Conservation (phyloP, 1,140 invertebrate genomes). For the Drosophila pruinosa region DNA sequence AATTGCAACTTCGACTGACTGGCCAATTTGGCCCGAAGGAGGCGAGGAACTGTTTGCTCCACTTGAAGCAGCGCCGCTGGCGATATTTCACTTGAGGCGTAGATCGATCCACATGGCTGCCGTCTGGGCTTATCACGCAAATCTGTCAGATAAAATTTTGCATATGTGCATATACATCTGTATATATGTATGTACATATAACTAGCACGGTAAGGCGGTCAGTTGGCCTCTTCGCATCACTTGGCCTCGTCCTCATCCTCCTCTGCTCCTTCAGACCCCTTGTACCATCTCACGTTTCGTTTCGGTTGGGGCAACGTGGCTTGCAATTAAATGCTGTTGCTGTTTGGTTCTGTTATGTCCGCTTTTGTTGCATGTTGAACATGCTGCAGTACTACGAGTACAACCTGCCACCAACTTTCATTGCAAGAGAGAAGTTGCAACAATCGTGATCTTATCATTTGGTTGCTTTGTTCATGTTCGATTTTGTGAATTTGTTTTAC, state of each 20-base stretch:
- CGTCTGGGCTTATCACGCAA: slow-evolving; percentile 62
- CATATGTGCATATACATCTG: slow-evolving; percentile 30
- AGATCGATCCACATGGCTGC: slow-evolving; percentile 54
- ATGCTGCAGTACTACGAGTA: slow-evolving; percentile 43
- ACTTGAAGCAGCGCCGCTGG: slow-evolving; percentile 38
- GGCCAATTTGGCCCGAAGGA: slow-evolving; percentile 62
- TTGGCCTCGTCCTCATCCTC: not conserved
- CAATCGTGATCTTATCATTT: slow-evolving; percentile 78
- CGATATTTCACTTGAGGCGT: slow-evolving; percentile 70
- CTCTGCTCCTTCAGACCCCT: not conserved
- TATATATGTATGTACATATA: slow-evolving; percentile 55
- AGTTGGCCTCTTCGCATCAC: not conserved
- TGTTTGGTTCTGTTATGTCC: slow-evolving; percentile 23
- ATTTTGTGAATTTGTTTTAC: slow-evolving; percentile 79
- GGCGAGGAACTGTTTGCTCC: slow-evolving; percentile 28
- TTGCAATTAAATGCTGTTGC: slow-evolving; percentile 68
- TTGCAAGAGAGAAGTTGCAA: slow-evolving; percentile 42
- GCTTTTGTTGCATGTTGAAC: slow-evolving; percentile 55
- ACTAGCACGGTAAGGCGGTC: slow-evolving; percentile 59
- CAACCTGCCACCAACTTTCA: slow-evolving; percentile 67
- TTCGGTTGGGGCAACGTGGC: slow-evolving; percentile 65
- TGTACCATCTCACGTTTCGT: slow-evolving; percentile 23
- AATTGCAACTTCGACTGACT: slow-evolving; percentile 35
- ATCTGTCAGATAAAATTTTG: slow-evolving; percentile 79
- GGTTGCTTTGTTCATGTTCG: slow-evolving; percentile 76